Conservation (phyloP, 1,140 invertebrate genomes). For the Pomacea maculata region DNA sequence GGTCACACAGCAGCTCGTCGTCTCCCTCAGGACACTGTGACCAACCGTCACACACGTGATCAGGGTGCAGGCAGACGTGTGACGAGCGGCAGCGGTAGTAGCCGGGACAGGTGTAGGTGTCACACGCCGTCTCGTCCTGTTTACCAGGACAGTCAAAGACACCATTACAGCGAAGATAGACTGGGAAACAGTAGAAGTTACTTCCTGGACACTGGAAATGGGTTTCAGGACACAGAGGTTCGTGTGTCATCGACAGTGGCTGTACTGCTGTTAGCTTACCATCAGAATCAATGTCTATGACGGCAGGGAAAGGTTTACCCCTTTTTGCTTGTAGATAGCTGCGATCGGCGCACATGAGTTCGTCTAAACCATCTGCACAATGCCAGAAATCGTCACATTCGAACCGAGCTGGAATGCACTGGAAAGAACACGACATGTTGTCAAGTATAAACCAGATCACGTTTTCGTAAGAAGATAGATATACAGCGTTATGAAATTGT, state of each 20-base stretch:
- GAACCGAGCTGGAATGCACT: no score
- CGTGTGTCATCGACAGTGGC: no score
- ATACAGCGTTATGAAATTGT: no score
- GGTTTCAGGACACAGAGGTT: no score
- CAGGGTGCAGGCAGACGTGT: background rate
- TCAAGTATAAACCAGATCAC: no score
- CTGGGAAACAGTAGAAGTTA: no score
- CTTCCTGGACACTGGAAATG: no score
- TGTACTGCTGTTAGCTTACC: background rate
- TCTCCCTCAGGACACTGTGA: background rate
- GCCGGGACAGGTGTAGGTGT: background rate
- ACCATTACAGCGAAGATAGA: background rate
- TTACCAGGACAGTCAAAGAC: background rate
- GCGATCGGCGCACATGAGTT: no score
- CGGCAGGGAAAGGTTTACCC: background rate
- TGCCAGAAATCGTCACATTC: no score
- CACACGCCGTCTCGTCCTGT: background rate
- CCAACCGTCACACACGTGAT: background rate
- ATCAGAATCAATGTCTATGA: background rate
- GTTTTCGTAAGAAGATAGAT: no score
- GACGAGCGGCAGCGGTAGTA: background rate
- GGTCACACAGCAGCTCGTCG: background rate
- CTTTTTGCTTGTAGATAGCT: background rate
- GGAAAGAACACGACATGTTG: no score
- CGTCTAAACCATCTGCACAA: no score